Conservation (phyloP, 2,797 vertebrate species). For the Poecilia picta region DNA sequence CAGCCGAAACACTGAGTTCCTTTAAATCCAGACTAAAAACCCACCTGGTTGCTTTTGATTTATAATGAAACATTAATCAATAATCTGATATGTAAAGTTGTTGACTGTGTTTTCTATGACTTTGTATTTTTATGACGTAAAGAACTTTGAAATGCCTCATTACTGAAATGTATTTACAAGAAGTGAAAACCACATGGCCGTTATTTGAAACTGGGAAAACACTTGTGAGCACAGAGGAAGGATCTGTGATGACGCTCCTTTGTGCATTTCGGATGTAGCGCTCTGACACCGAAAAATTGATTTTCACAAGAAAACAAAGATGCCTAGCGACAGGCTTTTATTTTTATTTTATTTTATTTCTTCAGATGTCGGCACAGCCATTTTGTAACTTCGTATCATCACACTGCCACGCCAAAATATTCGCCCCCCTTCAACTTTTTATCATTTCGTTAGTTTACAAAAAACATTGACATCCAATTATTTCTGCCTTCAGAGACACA, state of each 20-base stretch:
- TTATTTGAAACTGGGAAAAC: neutral
- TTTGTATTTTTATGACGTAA: too few species aligned
- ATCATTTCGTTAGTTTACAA: neutral
- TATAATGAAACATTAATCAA: too few species aligned
- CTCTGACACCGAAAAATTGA: neutral
- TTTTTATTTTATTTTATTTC: slow-evolving; percentile 7
- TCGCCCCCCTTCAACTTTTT: neutral
- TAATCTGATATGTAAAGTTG: too few species aligned
- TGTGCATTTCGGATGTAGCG: neutral
- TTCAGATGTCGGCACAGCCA: neutral
- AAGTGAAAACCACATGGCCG: neutral
- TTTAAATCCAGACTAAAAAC: too few species aligned
- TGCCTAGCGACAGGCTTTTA: neutral
- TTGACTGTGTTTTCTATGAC: too few species aligned
- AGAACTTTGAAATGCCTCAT: too few species aligned
- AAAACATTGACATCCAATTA: neutral
- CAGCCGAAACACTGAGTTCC: too few species aligned
- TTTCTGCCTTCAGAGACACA: neutral
- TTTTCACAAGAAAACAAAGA: neutral
- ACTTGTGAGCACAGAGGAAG: neutral
- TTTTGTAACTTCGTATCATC: neutral
- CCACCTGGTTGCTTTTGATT: too few species aligned
- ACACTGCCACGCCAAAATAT: neutral
- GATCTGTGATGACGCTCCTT: neutral
- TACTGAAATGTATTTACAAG: too few species aligned